Evolutionary conservation across 2,888 invertebrate genomes (phyloP).

Genomic region (Pegoplata infirma): DNA sequence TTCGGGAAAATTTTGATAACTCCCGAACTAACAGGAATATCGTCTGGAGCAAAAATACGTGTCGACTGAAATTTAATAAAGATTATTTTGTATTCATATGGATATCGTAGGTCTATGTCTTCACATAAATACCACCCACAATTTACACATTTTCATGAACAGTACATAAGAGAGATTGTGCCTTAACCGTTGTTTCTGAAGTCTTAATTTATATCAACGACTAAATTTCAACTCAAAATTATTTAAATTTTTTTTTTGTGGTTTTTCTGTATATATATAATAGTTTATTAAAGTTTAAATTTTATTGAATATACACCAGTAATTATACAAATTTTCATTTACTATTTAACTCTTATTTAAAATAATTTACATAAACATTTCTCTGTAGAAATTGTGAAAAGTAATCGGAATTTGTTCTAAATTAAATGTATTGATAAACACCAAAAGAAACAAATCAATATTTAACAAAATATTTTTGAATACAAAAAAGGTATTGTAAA

Average conservation of each 20-base stretch:
- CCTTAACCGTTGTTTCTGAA: too few species aligned
- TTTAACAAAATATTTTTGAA: constrained; percentile 15
- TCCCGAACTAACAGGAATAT: too few species aligned
- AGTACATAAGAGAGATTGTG: too few species aligned
- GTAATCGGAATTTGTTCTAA: constrained; percentile 10
- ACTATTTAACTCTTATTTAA: constrained; percentile 45
- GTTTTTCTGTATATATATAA: not conserved
- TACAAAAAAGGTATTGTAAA: constrained; percentile 23
- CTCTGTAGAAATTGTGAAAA: not conserved
- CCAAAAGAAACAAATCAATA: constrained; percentile 1
- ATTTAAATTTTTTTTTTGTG: not conserved
- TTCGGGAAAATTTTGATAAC: too few species aligned
- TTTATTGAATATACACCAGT: constrained; percentile 49
- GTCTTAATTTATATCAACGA: too few species aligned
- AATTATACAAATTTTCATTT: constrained; percentile 33
- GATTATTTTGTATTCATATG: too few species aligned
- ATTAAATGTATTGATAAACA: not conserved
- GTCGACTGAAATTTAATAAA: too few species aligned
- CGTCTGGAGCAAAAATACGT: too few species aligned
- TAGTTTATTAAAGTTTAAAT: constrained; percentile 43
- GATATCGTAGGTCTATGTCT: too few species aligned
- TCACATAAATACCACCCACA: too few species aligned
- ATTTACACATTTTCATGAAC: too few species aligned
- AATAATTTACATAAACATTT: constrained; percentile 43
- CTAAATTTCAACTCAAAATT: not conserved